Conservation (phyloP, 2,888 invertebrate species). For the Heliconius cydno region DNA sequence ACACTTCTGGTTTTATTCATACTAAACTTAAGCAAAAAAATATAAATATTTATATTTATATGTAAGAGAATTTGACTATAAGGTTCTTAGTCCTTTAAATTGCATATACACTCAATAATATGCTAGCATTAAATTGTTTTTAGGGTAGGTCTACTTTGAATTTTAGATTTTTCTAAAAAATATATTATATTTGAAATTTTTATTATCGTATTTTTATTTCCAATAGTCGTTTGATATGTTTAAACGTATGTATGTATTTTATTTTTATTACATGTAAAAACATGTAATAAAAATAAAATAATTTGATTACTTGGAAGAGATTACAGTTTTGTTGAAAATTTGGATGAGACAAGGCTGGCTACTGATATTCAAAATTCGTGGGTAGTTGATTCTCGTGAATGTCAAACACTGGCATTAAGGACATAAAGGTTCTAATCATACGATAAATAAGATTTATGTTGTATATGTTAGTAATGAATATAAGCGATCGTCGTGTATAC, state of each 20-base stretch:
- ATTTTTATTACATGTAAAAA: not conserved
- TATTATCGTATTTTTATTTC: not conserved
- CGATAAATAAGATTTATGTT: too few relatives aligned
- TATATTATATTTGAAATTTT: not conserved
- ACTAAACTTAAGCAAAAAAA: not conserved
- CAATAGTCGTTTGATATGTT: not conserved
- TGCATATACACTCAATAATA: too few relatives aligned
- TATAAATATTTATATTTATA: not conserved
- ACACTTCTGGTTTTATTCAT: not conserved
- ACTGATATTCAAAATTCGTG: conserved; percentile 14
- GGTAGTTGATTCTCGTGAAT: conserved; percentile 19
- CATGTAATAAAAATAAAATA: not conserved
- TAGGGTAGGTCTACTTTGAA: too few relatives aligned
- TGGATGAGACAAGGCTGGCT: not conserved
- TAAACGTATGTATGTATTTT: not conserved
- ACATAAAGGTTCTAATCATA: not conserved
- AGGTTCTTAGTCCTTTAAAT: not conserved
- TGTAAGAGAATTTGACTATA: not conserved
- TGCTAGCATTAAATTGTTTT: too few relatives aligned
- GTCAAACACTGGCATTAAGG: not conserved
- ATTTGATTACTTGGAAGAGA: conserved; percentile 19
- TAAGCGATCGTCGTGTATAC: not conserved
- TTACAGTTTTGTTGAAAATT: conserved; percentile 16
- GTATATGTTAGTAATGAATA: too few relatives aligned
- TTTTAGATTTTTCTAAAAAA: too few relatives aligned